Evolutionary conservation across 2,888 invertebrate genomes (phyloP).

Genomic region (Plusia festucae): DNA sequence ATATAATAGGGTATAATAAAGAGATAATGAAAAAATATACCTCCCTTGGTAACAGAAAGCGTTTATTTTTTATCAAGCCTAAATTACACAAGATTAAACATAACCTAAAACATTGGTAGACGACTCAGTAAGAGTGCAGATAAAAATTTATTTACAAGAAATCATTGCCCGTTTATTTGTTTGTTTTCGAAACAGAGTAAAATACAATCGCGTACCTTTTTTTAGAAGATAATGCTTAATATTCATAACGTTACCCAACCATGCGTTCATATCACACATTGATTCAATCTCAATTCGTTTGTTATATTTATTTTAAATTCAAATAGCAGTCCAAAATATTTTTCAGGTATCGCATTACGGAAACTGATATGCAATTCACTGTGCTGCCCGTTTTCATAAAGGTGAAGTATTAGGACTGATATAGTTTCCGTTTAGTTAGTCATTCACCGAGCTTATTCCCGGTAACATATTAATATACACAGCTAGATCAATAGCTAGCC

Average conservation of each 20-base stretch:
- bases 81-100: slow-evolving; percentile 14
- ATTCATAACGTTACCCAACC: not conserved
- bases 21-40: no score
- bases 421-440: not conserved
- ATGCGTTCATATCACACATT: not conserved
- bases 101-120: slow-evolving; percentile 3
- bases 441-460: not conserved
- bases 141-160: slow-evolving; percentile 18
- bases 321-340: not conserved
- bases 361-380: not conserved
- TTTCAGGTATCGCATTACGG: not conserved
- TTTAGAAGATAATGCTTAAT: not conserved
- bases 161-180: slow-evolving; percentile 27
- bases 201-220: slow-evolving; percentile 7
- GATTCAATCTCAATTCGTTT: not conserved
- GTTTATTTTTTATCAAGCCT: not conserved
- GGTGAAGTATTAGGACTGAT: not conserved
- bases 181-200: slow-evolving; percentile 22
- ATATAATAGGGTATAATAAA: no score
- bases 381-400: not conserved
- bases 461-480: no score
- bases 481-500: slow-evolving; percentile 3
- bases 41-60: no score
- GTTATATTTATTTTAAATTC: not conserved
- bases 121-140: slow-evolving; percentile 34